Percentiles rank a stretch among this genome's conserved stretches.
Conservation (phyloP, 2,888 invertebrate genomes). For the Seira sanloemensis region DNA sequence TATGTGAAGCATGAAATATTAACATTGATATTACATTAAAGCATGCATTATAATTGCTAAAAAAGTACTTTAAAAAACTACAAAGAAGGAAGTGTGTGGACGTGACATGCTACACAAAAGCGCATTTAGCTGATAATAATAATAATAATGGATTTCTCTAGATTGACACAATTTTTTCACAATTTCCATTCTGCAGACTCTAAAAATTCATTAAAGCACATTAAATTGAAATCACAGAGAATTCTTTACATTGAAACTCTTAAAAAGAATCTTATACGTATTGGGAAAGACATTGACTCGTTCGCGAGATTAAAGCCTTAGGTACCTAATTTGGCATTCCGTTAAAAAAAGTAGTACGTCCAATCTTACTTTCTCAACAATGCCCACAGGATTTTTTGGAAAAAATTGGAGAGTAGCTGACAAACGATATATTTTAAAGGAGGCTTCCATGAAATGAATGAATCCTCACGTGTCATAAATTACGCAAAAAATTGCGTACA, state of each 20-base stretch:
- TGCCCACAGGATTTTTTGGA: no score
- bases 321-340: not conserved
- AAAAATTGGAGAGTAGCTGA: no score
- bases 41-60: no score
- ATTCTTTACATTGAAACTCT: no score
- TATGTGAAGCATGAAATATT: not conserved
- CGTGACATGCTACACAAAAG: not conserved
- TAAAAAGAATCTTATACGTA: no score
- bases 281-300: no score
- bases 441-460: not conserved
- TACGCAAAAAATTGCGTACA: slow-evolving; percentile 16
- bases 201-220: no score
- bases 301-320: not conserved
- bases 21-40: slow-evolving; percentile 9
- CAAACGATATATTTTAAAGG: not conserved
- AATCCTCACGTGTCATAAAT: not conserved
- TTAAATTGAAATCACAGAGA: no score
- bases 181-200: no score
- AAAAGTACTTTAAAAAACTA: not conserved
- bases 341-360: not conserved
- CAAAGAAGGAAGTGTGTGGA: slow-evolving; percentile 20
- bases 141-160: slow-evolving; percentile 26
- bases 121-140: no score
- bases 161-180: slow-evolving; percentile 18
- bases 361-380: no score